A percentile compares a stretch with the other conserved stretches of the same genome.
These are phyloP conservation scores for Tipula unca DNA, from an alignment of 2,888 invertebrate species.

Conservation along the genomic window DNA sequence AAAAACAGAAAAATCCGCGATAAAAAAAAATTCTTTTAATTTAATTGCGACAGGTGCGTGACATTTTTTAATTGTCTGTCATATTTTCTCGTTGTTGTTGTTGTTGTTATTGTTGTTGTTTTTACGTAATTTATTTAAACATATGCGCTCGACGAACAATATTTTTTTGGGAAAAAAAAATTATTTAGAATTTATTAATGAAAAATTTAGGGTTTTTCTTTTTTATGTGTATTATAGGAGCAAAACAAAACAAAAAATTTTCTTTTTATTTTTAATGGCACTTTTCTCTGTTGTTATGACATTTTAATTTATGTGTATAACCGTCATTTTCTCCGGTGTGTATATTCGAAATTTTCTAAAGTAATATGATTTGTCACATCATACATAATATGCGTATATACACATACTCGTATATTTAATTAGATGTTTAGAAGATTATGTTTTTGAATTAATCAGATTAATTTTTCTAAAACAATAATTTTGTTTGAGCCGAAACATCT, in stretches of 20 bases:
- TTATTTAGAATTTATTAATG: conserved; percentile 8
- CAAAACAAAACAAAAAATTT: background rate
- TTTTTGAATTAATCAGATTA: background rate
- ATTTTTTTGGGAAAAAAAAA: background rate
- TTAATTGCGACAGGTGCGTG: conserved; percentile 8
- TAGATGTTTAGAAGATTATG: background rate
- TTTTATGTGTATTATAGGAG: background rate
- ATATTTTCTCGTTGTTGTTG: background rate
- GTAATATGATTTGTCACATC: background rate
- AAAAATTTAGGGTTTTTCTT: background rate
- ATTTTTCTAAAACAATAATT: background rate
- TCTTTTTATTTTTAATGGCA: background rate
- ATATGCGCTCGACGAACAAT: background rate
- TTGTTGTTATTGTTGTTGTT: background rate
- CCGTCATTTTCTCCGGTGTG: background rate
- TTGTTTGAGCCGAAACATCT: background rate
- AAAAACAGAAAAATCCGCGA: background rate
- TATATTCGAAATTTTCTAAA: background rate
- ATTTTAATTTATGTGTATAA: background rate
- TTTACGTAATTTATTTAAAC: background rate
- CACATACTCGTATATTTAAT: background rate
- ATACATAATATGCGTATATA: background rate
- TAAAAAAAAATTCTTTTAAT: background rate
- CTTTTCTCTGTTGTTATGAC: background rate
- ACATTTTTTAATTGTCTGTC: conserved; percentile 4